phyloP scores from a whole-genome alignment of 2,888 invertebrate genomes.

The Parnassius glacialis region DNA sequence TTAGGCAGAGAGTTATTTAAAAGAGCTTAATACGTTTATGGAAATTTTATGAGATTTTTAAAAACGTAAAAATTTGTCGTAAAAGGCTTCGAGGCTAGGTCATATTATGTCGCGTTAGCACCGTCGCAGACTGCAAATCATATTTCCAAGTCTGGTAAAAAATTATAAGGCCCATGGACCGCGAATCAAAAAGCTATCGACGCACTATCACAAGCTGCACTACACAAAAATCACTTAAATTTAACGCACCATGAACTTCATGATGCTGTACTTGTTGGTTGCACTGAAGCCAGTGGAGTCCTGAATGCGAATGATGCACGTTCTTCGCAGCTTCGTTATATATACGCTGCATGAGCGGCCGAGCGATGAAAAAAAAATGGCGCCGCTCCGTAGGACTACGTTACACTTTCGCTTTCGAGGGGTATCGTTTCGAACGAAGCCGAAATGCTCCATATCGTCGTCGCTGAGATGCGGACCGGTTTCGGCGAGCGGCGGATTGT shows the following conservation, averaged over 20 bases:
- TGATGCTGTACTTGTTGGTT: conserved; percentile 76
- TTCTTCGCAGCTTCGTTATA: conserved; percentile 66
- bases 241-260: conserved; percentile 78
- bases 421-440: conserved; percentile 50
- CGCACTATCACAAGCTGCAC: conserved; percentile 35
- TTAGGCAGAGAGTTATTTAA: too few species aligned
- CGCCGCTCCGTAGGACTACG: conserved; percentile 69
- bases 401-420: conserved; percentile 79
- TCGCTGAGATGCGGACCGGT: conserved; percentile 37
- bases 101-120: background rate
- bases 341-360: conserved; percentile 74
- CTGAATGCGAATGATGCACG: conserved; percentile 81
- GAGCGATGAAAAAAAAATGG: conserved; percentile 73
- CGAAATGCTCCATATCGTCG: conserved; percentile 65
- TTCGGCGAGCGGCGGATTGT: conserved; percentile 24
- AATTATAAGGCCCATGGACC: conserved; percentile 49
- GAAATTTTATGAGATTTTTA: background rate
- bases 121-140: background rate
- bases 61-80: background rate
- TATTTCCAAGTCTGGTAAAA: conserved; percentile 50
- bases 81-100: background rate
- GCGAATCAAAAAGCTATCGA: conserved; percentile 34
- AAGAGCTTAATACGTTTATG: background rate
- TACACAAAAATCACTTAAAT: conserved; percentile 31
- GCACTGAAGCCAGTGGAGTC: conserved; percentile 79